Evolutionary conservation across 2,888 invertebrate genomes (phyloP).

Genomic region (Sycophila texana): DNA sequence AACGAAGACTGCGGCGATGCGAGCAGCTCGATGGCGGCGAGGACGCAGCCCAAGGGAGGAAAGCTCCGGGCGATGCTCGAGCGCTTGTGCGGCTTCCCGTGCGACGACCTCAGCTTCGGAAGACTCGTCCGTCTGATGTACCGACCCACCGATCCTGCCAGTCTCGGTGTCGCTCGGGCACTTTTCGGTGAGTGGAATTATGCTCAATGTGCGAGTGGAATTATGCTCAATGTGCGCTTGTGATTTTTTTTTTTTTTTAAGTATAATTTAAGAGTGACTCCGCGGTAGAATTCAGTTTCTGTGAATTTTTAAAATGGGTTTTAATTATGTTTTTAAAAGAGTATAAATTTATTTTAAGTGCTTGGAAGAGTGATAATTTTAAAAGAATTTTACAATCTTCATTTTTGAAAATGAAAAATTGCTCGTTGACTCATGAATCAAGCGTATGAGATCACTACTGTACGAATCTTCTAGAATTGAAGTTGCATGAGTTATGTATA

Average conservation of each 20-base stretch:
- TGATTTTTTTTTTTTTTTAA: not conserved
- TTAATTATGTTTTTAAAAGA: not conserved
- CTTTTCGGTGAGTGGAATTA: constrained; percentile 83
- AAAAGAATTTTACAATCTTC: not conserved
- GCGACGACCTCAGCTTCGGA: constrained; percentile 68
- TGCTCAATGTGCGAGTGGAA: too few relatives aligned
- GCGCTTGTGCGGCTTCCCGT: constrained; percentile 63
- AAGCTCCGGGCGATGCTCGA: constrained; percentile 57
- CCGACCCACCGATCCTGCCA: constrained; percentile 84
- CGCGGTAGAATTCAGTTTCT: too few relatives aligned
- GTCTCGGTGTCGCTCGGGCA: constrained; percentile 86
- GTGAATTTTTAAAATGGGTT: too few relatives aligned
- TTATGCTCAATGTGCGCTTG: too few relatives aligned
- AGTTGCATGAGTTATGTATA: not conserved
- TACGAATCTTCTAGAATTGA: constrained; percentile 13
- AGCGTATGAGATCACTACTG: not conserved
- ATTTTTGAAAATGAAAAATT: constrained; percentile 10
- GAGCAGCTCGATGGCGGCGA: not conserved
- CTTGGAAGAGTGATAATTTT: not conserved
- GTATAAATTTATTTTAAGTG: not conserved
- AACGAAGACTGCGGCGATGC: not conserved
- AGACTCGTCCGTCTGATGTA: constrained; percentile 79
- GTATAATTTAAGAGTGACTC: too few relatives aligned
- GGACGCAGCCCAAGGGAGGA: not conserved
- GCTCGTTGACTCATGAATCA: constrained; percentile 21